A percentile compares a stretch with the other conserved stretches of the same genome.
Conservation (phyloP, 2,113 vertebrate genomes). For the Semicossyphus pulcher region DNA sequence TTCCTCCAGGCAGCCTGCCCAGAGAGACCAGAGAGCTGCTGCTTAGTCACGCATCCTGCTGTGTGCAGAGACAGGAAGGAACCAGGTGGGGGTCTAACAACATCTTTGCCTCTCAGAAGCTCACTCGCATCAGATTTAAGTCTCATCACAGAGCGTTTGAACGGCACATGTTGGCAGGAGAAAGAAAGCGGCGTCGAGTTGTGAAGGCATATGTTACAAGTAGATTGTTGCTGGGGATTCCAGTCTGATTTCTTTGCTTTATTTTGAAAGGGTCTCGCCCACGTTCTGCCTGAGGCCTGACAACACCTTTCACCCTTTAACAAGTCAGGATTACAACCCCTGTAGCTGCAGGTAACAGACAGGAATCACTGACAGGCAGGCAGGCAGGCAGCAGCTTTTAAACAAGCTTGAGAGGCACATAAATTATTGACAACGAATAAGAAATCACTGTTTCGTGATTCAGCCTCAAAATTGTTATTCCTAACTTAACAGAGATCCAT, state of each 20-base stretch:
- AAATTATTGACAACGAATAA: conserved; percentile 53
- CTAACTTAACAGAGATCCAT: conserved; percentile 31
- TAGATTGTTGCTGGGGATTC: conserved; percentile 6
- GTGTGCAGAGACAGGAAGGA: conserved; percentile 38
- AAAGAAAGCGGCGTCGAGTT: neutral
- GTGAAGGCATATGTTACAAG: conserved; percentile 30
- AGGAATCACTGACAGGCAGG: conserved; percentile 38
- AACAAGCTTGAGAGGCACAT: conserved; percentile 47
- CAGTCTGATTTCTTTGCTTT: conserved; percentile 4
- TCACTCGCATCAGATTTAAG: conserved; percentile 3
- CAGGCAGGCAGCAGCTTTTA: conserved; percentile 38
- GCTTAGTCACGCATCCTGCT: conserved; percentile 45
- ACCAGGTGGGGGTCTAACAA: conserved; percentile 49
- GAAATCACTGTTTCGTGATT: conserved; percentile 41
- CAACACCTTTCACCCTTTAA: conserved; percentile 50
- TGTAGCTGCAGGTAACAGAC: conserved; percentile 21
- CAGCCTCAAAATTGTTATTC: neutral
- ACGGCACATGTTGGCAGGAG: neutral
- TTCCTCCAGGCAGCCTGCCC: conserved; percentile 43
- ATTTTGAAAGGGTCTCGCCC: conserved; percentile 14
- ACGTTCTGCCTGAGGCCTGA: conserved; percentile 43
- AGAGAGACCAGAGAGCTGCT: conserved; percentile 19
- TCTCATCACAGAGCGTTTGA: conserved; percentile 23
- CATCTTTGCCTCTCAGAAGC: conserved; percentile 25
- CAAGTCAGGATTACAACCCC: conserved; percentile 30